A percentile compares a stretch with the other conserved stretches of the same genome.
These are phyloP conservation scores for Pheucticus melanocephalus DNA, from an alignment of 2,113 vertebrate genomes.

Conservation along the genomic window DNA sequence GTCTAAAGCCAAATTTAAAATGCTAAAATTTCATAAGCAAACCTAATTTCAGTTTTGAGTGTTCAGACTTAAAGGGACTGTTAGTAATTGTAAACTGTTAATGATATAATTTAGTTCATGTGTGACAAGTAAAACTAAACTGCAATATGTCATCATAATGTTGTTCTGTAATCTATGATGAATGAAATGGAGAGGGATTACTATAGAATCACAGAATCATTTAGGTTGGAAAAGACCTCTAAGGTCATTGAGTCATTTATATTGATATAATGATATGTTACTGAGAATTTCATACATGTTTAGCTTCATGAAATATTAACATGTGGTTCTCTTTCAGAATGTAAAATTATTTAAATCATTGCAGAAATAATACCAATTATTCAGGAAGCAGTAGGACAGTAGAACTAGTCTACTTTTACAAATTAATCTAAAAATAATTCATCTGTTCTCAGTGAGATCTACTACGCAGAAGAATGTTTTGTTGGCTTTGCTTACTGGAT, in stretches of 20 bases:
- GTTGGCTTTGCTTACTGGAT: background rate
- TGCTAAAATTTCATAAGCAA: background rate
- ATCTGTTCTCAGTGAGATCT: background rate
- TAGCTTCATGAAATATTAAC: background rate
- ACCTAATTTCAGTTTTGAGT: background rate
- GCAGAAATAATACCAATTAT: background rate
- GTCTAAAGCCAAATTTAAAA: background rate
- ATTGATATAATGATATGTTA: background rate
- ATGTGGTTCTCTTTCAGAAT: background rate
- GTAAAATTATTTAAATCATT: background rate
- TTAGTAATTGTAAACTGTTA: background rate
- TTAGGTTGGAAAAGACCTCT: background rate
- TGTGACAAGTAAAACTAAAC: background rate
- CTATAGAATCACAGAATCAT: background rate
- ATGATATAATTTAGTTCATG: background rate
- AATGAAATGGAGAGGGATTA: background rate
- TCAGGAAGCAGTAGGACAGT: background rate
- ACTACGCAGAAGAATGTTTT: rapidly evolving
- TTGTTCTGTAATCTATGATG: background rate
- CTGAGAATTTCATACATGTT: background rate
- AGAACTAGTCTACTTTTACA: background rate
- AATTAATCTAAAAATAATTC: background rate
- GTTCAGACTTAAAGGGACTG: background rate
- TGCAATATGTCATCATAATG: background rate
- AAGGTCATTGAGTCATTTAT: background rate